These are phyloP conservation scores for Pantala flavescens DNA, from an alignment of 1,140 invertebrate genomes.

Conservation along the genomic window DNA sequence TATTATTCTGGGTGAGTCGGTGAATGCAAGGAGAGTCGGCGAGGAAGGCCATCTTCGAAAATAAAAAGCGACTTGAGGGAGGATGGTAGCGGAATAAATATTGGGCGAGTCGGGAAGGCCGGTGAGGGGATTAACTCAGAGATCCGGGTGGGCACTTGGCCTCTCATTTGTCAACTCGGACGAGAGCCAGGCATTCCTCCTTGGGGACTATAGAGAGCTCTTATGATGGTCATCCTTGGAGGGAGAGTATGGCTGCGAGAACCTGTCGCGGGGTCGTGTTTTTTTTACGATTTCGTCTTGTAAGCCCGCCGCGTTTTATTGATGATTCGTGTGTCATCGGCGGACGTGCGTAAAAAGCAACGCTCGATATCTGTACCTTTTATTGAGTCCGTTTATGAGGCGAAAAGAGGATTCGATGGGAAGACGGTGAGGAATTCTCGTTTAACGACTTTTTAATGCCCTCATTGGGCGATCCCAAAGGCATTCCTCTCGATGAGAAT, in stretches of 20 bases:
- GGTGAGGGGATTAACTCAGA: not conserved
- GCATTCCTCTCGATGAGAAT: too few relatives aligned
- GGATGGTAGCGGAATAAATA: not conserved
- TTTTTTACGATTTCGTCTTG: constrained; percentile 5
- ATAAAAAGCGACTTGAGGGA: not conserved
- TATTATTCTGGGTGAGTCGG: too few relatives aligned
- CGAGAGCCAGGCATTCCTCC: not conserved
- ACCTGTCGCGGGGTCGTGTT: not conserved
- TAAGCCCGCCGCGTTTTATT: not conserved
- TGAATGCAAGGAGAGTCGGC: too few relatives aligned
- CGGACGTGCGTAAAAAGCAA: not conserved
- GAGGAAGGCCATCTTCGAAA: too few relatives aligned
- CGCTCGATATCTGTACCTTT: not conserved
- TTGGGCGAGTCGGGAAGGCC: not conserved
- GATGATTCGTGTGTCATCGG: not conserved
- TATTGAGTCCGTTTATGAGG: not conserved
- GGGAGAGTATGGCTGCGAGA: not conserved
- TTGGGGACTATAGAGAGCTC: not conserved
- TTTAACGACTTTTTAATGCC: too few relatives aligned
- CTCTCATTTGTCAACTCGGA: not conserved
- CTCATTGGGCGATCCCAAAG: too few relatives aligned
- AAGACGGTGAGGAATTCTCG: not conserved
- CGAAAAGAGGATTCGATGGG: not conserved
- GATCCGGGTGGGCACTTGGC: not conserved
- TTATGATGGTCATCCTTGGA: not conserved